Evolutionary conservation across 2,113 vertebrate species (phyloP), one percentile per base, ranked within the genome.

Genomic region (Phylloscopus whistleri): DNA sequence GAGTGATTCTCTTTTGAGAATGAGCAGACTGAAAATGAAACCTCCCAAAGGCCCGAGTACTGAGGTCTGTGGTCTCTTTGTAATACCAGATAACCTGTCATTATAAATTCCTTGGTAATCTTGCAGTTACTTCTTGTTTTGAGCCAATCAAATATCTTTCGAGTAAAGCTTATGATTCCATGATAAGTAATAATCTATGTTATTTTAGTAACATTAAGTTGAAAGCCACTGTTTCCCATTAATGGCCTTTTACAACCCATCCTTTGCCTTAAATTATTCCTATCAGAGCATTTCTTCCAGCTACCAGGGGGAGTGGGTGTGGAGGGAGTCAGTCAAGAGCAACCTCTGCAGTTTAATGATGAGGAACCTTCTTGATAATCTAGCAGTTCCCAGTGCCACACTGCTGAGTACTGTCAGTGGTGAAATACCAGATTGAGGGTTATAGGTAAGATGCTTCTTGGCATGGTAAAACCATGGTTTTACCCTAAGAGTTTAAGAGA

Each of bases 181-280:
- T 70, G 62, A 81, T 87, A 96, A 95, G 96, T 95, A 96, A 97
- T 96, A 96, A 97, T 96, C 59, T 51, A 87, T 89, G 59, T 91
- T 94, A 84, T 95, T 37, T 93, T 74, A 95, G 87, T 35, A 68
- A 56, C 68, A 75, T 84, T 84, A 87, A 69, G 52, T 67, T 87
- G 87, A 96, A 93, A 97, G 95, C 43, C 53, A 63, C 56, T 66
- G 9, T 92, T 96, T 94, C 81, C 79, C 84, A 95, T 96, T 97
- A 95, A 78, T 95, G 95, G 97, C 86, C 56, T 73, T 85, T 56
- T 60, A 28, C 30, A 70, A 90, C 49, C 39, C 80, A 35, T 74
- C 27, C 37, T 92, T 94, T 82, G 55, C 27, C 24, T 53, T 53
- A 55, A 35, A 27, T 84, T 76, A 49, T 62, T 78, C 41, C 41